Conservation (phyloP, 2,888 invertebrate genomes). For the Dolomedes plantarius region DNA sequence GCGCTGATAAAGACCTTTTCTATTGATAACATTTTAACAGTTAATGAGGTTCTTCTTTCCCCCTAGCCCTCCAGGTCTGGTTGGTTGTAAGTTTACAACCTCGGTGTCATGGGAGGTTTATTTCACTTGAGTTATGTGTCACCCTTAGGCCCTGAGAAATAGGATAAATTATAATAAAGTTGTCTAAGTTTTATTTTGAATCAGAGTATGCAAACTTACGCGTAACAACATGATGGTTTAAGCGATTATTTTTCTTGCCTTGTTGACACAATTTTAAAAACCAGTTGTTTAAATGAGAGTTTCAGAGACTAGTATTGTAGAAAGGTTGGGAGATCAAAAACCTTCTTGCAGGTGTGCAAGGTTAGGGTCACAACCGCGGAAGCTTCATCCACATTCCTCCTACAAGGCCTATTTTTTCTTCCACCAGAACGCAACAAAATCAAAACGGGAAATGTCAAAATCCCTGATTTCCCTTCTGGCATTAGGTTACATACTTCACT, state of each 20-base stretch:
- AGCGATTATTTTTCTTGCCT: too few species aligned
- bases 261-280: slow-evolving; percentile 6
- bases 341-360: slow-evolving; percentile 51
- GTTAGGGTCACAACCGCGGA: slow-evolving; percentile 52
- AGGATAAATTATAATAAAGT: too few species aligned
- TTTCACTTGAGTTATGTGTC: not conserved
- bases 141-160: not conserved
- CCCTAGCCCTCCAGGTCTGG: too few species aligned
- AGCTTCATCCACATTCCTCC: slow-evolving; percentile 28
- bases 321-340: slow-evolving; percentile 42
- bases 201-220: too few species aligned
- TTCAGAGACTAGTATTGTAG: slow-evolving; percentile 20
- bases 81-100: too few species aligned
- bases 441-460: slow-evolving; percentile 20
- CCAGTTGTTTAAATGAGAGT: slow-evolving; percentile 9
- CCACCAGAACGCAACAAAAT: not conserved
- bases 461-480: slow-evolving; percentile 10
- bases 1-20: not conserved
- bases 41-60: not conserved
- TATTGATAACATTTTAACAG: not conserved
- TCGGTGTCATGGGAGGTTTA: too few species aligned
- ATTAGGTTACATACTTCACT: slow-evolving; percentile 14
- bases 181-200: too few species aligned
- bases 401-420: slow-evolving; percentile 44
- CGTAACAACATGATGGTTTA: too few species aligned